Percentiles rank a stretch among this genome's conserved stretches.
phyloP scores from a whole-genome alignment of 1,140 invertebrate genomes.

The Eriocheir sinensis region DNA sequence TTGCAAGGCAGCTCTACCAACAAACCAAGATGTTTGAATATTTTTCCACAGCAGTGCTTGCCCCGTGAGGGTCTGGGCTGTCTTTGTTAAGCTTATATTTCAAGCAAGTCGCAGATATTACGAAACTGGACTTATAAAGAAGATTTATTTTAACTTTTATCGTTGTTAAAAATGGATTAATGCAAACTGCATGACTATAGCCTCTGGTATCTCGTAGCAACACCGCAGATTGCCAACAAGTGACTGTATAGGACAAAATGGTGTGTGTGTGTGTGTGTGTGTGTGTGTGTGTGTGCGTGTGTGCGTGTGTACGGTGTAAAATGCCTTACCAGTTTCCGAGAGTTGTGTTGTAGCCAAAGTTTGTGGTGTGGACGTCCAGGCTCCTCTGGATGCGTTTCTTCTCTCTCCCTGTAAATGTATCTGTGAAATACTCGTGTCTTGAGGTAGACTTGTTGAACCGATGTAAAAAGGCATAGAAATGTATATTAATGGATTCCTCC shows the following conservation, averaged over 20 bases:
- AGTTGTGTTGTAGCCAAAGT: constrained; percentile 71
- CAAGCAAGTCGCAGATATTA: neutral
- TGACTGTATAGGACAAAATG: constrained; percentile 50
- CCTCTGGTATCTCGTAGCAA: constrained; percentile 62
- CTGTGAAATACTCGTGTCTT: constrained; percentile 73
- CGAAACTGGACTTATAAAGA: neutral
- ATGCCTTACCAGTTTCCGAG: constrained; percentile 72
- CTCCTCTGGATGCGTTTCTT: constrained; percentile 60
- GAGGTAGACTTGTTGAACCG: constrained; percentile 70
- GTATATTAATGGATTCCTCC: constrained; percentile 66
- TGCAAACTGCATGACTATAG: constrained; percentile 52
- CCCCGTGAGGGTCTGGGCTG: too few species aligned
- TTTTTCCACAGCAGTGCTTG: too few species aligned
- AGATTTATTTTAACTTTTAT: constrained; percentile 37
- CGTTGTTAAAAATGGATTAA: constrained; percentile 42
- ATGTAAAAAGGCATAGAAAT: constrained; percentile 72
- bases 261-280: constrained; percentile 55
- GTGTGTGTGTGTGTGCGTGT: constrained; percentile 56
- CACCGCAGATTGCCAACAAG: constrained; percentile 39
- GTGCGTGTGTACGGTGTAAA: constrained; percentile 65
- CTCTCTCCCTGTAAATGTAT: constrained; percentile 69
- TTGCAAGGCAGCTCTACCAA: neutral
- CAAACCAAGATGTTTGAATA: neutral
- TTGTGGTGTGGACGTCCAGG: constrained; percentile 66
- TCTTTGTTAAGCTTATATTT: neutral